Percentiles rank a stretch among this genome's conserved stretches.
These are phyloP conservation scores for Polydrusus tereticollis DNA, from an alignment of 2,888 invertebrate species.

Conservation along the genomic window DNA sequence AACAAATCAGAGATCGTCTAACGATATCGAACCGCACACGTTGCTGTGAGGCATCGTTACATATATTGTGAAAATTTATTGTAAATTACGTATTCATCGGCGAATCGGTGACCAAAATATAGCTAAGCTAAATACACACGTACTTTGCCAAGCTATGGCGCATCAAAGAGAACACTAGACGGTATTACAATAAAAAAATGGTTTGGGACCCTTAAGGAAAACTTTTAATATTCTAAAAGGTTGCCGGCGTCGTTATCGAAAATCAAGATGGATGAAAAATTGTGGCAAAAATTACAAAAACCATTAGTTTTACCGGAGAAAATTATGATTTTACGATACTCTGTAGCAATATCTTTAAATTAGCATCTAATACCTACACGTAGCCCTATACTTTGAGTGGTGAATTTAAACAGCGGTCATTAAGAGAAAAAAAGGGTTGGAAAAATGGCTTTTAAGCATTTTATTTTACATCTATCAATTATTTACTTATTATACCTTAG, in stretches of 20 bases:
- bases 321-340: too few species aligned
- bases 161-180: too few species aligned
- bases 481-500: too few species aligned
- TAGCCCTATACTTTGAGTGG: conserved; percentile 18
- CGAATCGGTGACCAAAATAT: too few species aligned
- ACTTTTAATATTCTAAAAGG: conserved; percentile 55
- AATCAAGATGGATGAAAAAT: conserved; percentile 61
- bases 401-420: conserved; percentile 35
- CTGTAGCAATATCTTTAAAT: conserved; percentile 47
- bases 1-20: conserved; percentile 52
- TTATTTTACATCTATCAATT: neutral
- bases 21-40: conserved; percentile 46
- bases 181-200: neutral
- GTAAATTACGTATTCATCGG: conserved; percentile 32
- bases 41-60: conserved; percentile 44
- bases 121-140: too few species aligned
- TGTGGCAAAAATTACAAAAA: conserved; percentile 56
- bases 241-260: conserved; percentile 56
- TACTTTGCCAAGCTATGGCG: too few species aligned
- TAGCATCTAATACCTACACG: conserved; percentile 40
- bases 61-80: conserved; percentile 49
- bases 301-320: conserved; percentile 51
- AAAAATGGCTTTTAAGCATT: neutral
- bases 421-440: conserved; percentile 13
- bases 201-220: conserved; percentile 36